Percentiles rank a stretch among this genome's conserved stretches.
phyloP scores from a whole-genome alignment of 1,140 invertebrate species.

The Aradophagus sp. region DNA sequence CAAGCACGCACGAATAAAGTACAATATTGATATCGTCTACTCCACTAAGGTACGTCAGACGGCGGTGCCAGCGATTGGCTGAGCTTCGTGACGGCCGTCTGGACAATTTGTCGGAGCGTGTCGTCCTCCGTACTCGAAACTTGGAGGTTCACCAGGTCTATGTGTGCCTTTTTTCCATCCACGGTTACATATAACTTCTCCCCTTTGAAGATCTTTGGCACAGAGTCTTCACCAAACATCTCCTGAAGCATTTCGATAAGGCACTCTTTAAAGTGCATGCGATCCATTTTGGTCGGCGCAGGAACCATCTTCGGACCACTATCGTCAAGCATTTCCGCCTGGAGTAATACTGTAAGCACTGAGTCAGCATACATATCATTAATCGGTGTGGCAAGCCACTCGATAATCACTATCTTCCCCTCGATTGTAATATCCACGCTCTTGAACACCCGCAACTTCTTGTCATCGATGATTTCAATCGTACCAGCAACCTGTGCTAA shows the following conservation, averaged over 20 bases:
- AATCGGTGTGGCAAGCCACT: constrained; percentile 95
- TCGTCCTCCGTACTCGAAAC: constrained; percentile 89
- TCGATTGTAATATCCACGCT: constrained; percentile 90
- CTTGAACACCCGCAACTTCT: constrained; percentile 84
- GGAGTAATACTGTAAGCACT: constrained; percentile 87
- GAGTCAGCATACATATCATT: constrained; percentile 99
- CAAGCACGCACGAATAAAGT: too few relatives aligned
- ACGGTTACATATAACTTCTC: constrained; percentile 91
- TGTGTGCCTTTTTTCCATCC: constrained; percentile 88
- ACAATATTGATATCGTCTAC: too few relatives aligned
- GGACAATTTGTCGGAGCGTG: constrained; percentile 86
- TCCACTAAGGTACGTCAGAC: too few relatives aligned
- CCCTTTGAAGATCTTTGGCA: constrained; percentile 95
- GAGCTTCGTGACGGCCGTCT: constrained; percentile 89
- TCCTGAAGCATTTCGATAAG: constrained; percentile 94
- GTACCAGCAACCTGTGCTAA: constrained; percentile 88
- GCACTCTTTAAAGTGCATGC: constrained; percentile 94
- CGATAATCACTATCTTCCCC: constrained; percentile 87
- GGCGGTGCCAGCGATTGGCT: constrained; percentile 88
- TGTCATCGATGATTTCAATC: constrained; percentile 84
- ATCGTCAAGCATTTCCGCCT: constrained; percentile 83
- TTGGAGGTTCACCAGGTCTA: constrained; percentile 87
- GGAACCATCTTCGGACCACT: constrained; percentile 77
- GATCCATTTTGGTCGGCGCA: constrained; percentile 82
- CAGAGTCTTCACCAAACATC: constrained; percentile 95